phyloP scores from a whole-genome alignment of 2,888 invertebrate species.

The Agrilus cyanescens region DNA sequence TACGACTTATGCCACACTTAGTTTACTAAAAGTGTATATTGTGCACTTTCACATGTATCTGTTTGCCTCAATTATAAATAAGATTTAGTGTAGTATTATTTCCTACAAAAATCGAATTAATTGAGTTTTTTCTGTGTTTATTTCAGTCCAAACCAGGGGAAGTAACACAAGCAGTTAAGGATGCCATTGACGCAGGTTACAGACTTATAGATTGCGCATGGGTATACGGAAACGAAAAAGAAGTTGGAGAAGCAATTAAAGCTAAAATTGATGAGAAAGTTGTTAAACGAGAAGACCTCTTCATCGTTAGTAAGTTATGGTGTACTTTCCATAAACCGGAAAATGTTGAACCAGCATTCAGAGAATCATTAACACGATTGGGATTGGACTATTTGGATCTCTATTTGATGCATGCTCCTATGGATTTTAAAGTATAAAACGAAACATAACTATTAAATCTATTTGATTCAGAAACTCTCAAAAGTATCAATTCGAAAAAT shows the following conservation, averaged over 20 bases:
- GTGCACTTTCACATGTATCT: too few species aligned
- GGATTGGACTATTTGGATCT: conserved; percentile 68
- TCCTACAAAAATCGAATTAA: too few species aligned
- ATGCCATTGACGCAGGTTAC: conserved; percentile 59
- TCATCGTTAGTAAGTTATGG: conserved; percentile 56
- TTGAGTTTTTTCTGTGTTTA: too few species aligned
- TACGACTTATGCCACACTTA: too few species aligned
- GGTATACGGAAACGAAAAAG: conserved; percentile 52
- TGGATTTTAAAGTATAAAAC: too few species aligned
- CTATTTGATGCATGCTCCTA: conserved; percentile 59
- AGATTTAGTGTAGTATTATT: too few species aligned
- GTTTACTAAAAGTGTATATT: too few species aligned
- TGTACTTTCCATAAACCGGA: conserved; percentile 71
- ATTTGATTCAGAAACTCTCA: too few species aligned
- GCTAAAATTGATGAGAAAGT: conserved; percentile 50
- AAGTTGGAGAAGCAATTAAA: conserved; percentile 51
- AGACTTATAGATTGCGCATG: conserved; percentile 58
- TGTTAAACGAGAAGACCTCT: conserved; percentile 55
- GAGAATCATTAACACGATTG: conserved; percentile 54
- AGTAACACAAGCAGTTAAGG: conserved; percentile 45
- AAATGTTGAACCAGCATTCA: conserved; percentile 56
- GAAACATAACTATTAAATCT: too few species aligned
- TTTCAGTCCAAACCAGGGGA: conserved; percentile 22
- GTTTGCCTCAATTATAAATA: too few species aligned
- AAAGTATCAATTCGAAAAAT: too few species aligned